Evolutionary conservation across 2,113 vertebrate genomes (phyloP).

Genomic region (Dromaius novaehollandiae): DNA sequence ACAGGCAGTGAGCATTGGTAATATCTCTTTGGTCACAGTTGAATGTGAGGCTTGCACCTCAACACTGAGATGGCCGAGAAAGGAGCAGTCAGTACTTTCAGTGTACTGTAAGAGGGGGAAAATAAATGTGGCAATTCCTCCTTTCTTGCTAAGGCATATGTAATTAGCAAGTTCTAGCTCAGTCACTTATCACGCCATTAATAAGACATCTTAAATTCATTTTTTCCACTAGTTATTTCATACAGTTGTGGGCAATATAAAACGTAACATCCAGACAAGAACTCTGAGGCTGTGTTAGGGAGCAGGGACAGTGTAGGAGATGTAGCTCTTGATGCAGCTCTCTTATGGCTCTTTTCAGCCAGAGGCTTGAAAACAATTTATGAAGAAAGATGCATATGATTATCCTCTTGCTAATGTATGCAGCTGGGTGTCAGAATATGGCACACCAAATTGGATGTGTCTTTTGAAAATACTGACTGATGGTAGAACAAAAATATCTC

Average conservation of each 20-base stretch:
- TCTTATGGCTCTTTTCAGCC: neutral
- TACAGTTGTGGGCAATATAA: neutral
- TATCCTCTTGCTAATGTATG: neutral
- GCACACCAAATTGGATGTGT: neutral
- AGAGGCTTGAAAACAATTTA: neutral
- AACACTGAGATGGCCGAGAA: neutral
- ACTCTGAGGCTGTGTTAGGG: neutral
- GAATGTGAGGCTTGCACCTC: neutral
- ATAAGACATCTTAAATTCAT: neutral
- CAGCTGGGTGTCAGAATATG: neutral
- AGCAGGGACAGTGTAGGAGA: neutral
- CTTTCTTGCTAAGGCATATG: neutral
- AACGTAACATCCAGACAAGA: neutral
- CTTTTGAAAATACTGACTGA: neutral
- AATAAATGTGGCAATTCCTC: neutral
- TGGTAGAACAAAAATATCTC: neutral
- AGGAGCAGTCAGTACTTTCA: neutral
- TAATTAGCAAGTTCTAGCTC: neutral
- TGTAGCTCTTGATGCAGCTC: neutral
- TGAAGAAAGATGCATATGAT: neutral
- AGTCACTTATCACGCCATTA: neutral
- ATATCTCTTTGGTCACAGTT: neutral
- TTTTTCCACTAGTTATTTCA: neutral
- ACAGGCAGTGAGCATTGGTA: neutral
- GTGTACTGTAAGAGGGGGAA: neutral